Conservation (phyloP, 37 sponge, comb jelly and placozoan genomes). For the Cladorhizidae sp. region DNA sequence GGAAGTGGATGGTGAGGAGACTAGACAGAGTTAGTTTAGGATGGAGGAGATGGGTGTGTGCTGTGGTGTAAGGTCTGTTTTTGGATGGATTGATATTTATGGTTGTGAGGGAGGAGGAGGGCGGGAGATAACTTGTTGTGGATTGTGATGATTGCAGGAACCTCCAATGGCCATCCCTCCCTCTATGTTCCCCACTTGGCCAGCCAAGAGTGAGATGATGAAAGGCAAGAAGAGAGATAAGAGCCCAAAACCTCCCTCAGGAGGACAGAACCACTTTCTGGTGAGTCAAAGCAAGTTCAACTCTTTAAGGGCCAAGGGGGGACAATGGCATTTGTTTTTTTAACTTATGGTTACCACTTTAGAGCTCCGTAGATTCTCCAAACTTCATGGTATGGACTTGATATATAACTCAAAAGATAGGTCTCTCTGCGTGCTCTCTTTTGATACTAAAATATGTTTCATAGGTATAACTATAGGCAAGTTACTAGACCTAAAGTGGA, state of each 20-base stretch:
- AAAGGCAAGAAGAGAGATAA: slow-evolving; percentile 17
- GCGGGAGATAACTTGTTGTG: not conserved
- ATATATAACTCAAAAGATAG: too few species aligned
- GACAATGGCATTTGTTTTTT: too few species aligned
- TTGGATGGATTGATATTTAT: not conserved
- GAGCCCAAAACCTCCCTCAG: slow-evolving; percentile 74
- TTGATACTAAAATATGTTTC: too few species aligned
- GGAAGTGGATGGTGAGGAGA: too few species aligned
- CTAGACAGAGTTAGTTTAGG: too few species aligned
- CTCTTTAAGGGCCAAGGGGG: too few species aligned
- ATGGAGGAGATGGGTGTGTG: not conserved
- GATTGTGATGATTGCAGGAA: slow-evolving; percentile 64
- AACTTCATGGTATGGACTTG: too few species aligned
- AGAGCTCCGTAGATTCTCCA: too few species aligned
- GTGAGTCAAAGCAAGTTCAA: not conserved
- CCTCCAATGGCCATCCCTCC: slow-evolving; percentile 85
- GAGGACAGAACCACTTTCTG: slow-evolving; percentile 45
- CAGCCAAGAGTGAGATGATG: slow-evolving; percentile 92
- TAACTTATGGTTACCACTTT: too few species aligned
- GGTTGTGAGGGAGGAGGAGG: not conserved
- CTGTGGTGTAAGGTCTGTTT: not conserved
- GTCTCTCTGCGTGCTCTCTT: too few species aligned
- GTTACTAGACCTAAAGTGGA: too few species aligned
- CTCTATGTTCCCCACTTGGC: slow-evolving; percentile 98
- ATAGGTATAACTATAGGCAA: too few species aligned